Conservation (phyloP, 2,113 vertebrate genomes). For the Phyllostomus discolor region DNA sequence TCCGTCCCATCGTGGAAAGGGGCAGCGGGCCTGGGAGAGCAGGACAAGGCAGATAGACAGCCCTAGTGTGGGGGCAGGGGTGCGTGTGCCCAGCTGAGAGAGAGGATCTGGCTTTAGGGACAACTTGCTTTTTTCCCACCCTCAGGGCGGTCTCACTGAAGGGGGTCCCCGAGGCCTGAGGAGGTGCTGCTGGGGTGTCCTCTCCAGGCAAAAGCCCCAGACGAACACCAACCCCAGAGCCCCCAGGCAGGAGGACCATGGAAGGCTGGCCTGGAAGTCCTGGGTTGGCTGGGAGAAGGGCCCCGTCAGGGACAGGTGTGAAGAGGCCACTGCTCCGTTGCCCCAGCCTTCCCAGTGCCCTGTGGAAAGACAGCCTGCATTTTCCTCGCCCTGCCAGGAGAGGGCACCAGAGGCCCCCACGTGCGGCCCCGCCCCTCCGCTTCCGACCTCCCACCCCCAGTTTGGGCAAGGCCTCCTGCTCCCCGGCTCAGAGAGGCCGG, state of each 20-base stretch:
- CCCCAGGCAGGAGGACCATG: not conserved
- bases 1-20: not conserved
- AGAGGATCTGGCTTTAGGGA: accelerated
- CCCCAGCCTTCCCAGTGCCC: not conserved
- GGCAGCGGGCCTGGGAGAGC: not conserved
- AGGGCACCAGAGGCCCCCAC: not conserved
- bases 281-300: accelerated
- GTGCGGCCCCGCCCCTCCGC: accelerated
- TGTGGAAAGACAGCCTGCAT: not conserved
- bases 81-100: accelerated
- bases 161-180: not conserved
- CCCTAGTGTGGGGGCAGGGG: accelerated
- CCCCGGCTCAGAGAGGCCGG: not conserved
- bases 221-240: not conserved
- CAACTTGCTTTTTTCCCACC: no score
- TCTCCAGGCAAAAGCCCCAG: not conserved
- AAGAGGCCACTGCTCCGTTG: not conserved
- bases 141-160: not conserved
- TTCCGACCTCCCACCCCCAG: not conserved
- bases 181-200: not conserved
- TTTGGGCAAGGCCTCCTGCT: not conserved
- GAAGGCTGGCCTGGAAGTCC: not conserved
- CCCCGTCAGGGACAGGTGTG: not conserved
- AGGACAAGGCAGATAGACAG: accelerated
- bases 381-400: not conserved